A percentile compares a stretch with the other conserved stretches of the same genome.
Conservation (phyloP, 23 tunicate species). For the Styela plicata region DNA sequence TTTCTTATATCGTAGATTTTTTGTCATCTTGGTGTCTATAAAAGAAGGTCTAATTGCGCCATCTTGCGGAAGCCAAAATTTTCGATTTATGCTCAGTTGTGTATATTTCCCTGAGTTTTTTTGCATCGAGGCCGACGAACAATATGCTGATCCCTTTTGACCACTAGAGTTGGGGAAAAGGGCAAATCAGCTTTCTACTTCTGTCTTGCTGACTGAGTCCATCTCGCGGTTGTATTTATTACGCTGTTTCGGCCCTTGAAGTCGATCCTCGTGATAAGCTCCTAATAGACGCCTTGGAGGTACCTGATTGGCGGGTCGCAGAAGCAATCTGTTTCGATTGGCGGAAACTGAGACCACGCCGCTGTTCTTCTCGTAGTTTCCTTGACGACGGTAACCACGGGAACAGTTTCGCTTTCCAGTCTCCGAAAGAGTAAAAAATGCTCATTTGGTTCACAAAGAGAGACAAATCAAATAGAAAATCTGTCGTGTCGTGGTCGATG, state of each 20-base stretch:
- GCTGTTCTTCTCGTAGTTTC: slow-evolving; percentile 7
- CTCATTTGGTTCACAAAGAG: slow-evolving; percentile 18
- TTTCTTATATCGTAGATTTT: no score
- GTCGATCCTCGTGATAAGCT: background rate
- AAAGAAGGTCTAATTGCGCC: no score
- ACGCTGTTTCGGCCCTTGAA: background rate
- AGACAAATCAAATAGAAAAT: slow-evolving; percentile 16
- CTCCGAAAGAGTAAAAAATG: slow-evolving; percentile 31
- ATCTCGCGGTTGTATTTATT: background rate
- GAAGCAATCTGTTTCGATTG: slow-evolving; percentile 8
- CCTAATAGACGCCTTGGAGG: background rate
- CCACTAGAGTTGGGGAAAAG: no score
- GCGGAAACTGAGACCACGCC: slow-evolving; percentile 13
- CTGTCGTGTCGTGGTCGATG: slow-evolving; percentile 31
- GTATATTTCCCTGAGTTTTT: no score
- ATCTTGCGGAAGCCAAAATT: no score
- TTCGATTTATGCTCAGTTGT: no score
- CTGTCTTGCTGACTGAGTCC: no score
- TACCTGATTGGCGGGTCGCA: background rate
- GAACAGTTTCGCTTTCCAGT: slow-evolving; percentile 34
- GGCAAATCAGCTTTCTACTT: no score
- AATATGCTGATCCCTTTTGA: no score
- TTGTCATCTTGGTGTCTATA: no score
- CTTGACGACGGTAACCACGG: slow-evolving; percentile 36
- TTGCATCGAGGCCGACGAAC: no score